These are phyloP conservation scores for Pseudeuparius sepicola DNA, from an alignment of 2,888 invertebrate species.

Conservation along the genomic window DNA sequence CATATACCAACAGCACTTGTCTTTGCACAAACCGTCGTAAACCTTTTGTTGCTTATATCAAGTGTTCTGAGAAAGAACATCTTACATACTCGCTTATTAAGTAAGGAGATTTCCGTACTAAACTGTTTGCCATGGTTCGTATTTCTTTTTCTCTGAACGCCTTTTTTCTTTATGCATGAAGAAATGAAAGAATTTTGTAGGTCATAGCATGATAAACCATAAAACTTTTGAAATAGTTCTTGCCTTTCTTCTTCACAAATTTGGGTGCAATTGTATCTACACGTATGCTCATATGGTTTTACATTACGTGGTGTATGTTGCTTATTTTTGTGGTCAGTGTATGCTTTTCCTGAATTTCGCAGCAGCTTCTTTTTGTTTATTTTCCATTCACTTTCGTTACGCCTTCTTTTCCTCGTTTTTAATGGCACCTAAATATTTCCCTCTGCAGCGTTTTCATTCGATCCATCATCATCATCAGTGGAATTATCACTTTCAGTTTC, in stretches of 20 bases:
- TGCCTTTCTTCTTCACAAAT: constrained; percentile 10
- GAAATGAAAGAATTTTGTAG: constrained; percentile 4
- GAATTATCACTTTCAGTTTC: too few relatives aligned
- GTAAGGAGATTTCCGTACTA: too few relatives aligned
- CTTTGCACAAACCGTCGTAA: too few relatives aligned
- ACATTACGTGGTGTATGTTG: constrained; percentile 3
- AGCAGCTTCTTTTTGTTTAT: constrained; percentile 11
- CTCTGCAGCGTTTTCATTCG: too few relatives aligned
- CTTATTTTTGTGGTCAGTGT: constrained; percentile 7
- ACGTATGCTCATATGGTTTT: constrained; percentile 8
- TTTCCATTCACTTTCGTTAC: constrained; percentile 13
- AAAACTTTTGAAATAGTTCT: constrained; percentile 13
- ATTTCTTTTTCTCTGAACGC: constrained; percentile 6
- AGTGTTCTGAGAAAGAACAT: too few relatives aligned
- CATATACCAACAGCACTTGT: constrained; percentile 3
- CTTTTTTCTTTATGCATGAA: too few relatives aligned
- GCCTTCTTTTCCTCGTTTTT: constrained; percentile 15
- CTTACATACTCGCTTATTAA: too few relatives aligned
- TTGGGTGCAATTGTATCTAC: constrained; percentile 8
- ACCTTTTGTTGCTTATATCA: too few relatives aligned
- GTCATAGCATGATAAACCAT: constrained; percentile 5
- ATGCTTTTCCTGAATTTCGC: constrained; percentile 12
- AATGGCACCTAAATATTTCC: too few relatives aligned
- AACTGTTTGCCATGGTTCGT: too few relatives aligned
- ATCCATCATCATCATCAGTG: too few relatives aligned